A percentile compares a stretch with the other conserved stretches of the same genome.
Conservation (phyloP, 2,797 vertebrate genomes). For the Enoplosus armatus region DNA sequence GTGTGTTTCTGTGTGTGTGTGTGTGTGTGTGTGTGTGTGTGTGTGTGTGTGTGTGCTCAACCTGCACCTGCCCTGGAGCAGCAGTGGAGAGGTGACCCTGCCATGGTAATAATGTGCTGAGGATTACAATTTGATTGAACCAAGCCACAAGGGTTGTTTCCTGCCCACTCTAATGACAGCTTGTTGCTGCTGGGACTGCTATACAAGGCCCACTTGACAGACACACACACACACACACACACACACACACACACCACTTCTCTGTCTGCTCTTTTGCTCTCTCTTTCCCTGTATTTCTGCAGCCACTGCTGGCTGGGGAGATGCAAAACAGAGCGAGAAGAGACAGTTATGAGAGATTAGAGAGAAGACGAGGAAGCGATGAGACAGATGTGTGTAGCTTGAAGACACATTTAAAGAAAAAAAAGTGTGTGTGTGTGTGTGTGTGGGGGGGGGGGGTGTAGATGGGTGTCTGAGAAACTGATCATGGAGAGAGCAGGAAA, state of each 20-base stretch:
- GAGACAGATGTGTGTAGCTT: slow-evolving; percentile 43
- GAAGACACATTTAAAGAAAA: slow-evolving; percentile 38
- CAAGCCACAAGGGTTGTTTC: slow-evolving; percentile 84
- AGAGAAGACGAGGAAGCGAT: slow-evolving; percentile 38
- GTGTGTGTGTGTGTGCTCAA: slow-evolving; percentile 67
- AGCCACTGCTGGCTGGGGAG: slow-evolving; percentile 39
- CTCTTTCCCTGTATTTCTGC: slow-evolving; percentile 47
- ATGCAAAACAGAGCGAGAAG: slow-evolving; percentile 44
- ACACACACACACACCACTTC: slow-evolving; percentile 24
- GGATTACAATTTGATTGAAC: slow-evolving; percentile 87
- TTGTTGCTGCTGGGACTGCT: slow-evolving; percentile 82
- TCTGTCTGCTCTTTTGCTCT: slow-evolving; percentile 26
- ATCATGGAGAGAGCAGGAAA: slow-evolving; percentile 31
- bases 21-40: slow-evolving; percentile 11
- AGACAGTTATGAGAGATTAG: slow-evolving; percentile 52
- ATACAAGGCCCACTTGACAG: slow-evolving; percentile 80
- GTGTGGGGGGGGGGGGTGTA: neutral
- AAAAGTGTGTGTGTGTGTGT: too few relatives aligned
- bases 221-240: slow-evolving; percentile 41
- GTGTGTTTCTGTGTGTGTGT: slow-evolving; percentile 16
- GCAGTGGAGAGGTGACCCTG: slow-evolving; percentile 84
- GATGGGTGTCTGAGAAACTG: slow-evolving; percentile 27
- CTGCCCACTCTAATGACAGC: slow-evolving; percentile 87
- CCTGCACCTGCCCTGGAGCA: slow-evolving; percentile 76
- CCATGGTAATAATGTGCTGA: slow-evolving; percentile 82